Conservation (phyloP, 2,797 vertebrate species). For the Girardinus metallicus region DNA sequence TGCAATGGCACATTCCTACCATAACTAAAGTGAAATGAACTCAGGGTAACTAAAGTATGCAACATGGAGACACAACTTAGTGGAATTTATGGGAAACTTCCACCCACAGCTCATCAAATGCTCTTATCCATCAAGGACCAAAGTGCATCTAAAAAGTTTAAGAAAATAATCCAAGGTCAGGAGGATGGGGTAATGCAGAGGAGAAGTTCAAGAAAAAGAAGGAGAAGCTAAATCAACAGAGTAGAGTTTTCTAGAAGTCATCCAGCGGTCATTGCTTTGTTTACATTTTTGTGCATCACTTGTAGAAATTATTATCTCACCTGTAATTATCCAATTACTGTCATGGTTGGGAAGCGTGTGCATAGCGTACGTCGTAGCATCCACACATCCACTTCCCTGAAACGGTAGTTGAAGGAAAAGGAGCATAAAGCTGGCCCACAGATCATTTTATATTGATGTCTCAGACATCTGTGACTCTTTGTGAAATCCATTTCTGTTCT, state of each 20-base stretch:
- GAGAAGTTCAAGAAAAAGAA: neutral
- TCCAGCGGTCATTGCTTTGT: neutral
- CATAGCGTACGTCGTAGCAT: neutral
- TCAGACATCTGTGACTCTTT: constrained; percentile 33
- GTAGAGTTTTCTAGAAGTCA: neutral
- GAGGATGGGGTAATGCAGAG: neutral
- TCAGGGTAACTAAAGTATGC: constrained; percentile 67
- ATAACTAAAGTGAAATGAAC: constrained; percentile 73
- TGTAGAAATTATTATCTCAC: neutral
- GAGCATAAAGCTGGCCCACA: constrained; percentile 22
- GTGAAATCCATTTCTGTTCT: constrained; percentile 51
- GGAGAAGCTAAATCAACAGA: neutral
- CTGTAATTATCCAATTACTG: neutral
- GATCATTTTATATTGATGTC: constrained; percentile 63
- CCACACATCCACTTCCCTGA: constrained; percentile 6
- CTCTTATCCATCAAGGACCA: constrained; percentile 18
- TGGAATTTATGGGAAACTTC: constrained; percentile 44
- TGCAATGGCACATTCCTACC: constrained; percentile 75
- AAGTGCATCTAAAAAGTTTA: constrained; percentile 21
- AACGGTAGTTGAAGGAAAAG: constrained; percentile 22
- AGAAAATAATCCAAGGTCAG: constrained; percentile 18
- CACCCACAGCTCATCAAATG: constrained; percentile 24
- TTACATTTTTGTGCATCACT: neutral
- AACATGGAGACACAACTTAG: constrained; percentile 43
- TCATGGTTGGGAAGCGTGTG: neutral